Evolutionary conservation across 2,888 invertebrate genomes (phyloP).

Genomic region (Cynaeus angustus): DNA sequence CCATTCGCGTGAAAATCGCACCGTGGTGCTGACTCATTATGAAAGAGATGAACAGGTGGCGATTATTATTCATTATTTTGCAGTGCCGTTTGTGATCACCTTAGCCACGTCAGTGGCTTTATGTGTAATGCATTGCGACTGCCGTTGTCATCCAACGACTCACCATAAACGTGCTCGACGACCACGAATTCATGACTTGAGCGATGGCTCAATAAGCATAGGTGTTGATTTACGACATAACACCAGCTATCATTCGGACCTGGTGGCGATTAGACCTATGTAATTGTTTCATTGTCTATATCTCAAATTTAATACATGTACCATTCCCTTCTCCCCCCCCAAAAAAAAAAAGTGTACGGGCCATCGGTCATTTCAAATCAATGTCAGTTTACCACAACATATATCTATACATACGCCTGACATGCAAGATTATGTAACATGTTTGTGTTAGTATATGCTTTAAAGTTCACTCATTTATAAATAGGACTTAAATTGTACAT

Average conservation of each 20-base stretch:
- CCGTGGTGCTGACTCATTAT: constrained; percentile 89
- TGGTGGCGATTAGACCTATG: constrained; percentile 68
- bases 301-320: constrained; percentile 2
- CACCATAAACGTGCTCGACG: constrained; percentile 79
- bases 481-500: constrained; percentile 54
- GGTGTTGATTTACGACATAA: constrained; percentile 79
- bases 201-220: constrained; percentile 83
- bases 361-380: constrained; percentile 36
- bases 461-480: constrained; percentile 43
- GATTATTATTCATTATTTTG: constrained; percentile 88
- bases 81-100: constrained; percentile 88
- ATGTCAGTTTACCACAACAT: constrained; percentile 29
- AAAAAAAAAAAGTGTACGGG: constrained; percentile 29
- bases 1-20: constrained; percentile 85
- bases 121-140: constrained; percentile 92
- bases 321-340: background rate
- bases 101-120: constrained; percentile 88
- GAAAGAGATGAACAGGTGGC: constrained; percentile 88
- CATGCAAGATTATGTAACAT: constrained; percentile 28
- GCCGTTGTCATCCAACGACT: constrained; percentile 81
- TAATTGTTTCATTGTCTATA: constrained; percentile 50
- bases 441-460: constrained; percentile 42
- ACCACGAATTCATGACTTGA: constrained; percentile 77
- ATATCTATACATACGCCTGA: constrained; percentile 37
- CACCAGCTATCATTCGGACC: constrained; percentile 68